phyloP scores from a whole-genome alignment of 2,113 vertebrate genomes.

The Ceratotherium simum region DNA sequence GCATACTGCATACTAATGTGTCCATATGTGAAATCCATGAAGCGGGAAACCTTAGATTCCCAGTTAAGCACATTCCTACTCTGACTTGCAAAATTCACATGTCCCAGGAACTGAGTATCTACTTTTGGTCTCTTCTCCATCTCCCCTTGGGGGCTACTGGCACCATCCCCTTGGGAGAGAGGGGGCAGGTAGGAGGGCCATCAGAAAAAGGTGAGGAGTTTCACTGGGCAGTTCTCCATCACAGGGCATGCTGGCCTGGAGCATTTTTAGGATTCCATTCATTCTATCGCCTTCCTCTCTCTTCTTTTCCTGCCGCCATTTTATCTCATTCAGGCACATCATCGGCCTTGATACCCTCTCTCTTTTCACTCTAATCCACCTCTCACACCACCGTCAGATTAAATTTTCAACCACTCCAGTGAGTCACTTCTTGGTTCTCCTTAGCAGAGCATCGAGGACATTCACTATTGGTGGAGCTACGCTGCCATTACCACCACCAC shows the following conservation, averaged over 20 bases:
- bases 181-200: not conserved
- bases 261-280: not conserved
- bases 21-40: not conserved
- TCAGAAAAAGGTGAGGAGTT: not conserved
- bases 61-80: not conserved
- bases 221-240: not conserved
- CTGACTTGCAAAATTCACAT: not conserved
- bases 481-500: not conserved
- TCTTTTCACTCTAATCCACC: not conserved
- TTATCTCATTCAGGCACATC: not conserved
- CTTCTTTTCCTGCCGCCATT: not conserved
- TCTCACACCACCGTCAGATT: not conserved
- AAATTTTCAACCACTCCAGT: not conserved
- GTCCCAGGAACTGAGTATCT: not conserved
- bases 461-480: not conserved
- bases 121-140: not conserved
- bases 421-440: not conserved
- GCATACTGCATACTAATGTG: slow-evolving; percentile 3
- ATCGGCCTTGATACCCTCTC: not conserved
- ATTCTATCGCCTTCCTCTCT: not conserved
- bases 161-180: too few species aligned
- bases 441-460: not conserved
- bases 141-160: fast-evolving
- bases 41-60: not conserved
- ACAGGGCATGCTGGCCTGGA: not conserved